Percentiles rank a stretch among this genome's conserved stretches.
These are phyloP conservation scores for Cephalopterus ornatus DNA, from an alignment of 2,113 vertebrate species.

Conservation along the genomic window DNA sequence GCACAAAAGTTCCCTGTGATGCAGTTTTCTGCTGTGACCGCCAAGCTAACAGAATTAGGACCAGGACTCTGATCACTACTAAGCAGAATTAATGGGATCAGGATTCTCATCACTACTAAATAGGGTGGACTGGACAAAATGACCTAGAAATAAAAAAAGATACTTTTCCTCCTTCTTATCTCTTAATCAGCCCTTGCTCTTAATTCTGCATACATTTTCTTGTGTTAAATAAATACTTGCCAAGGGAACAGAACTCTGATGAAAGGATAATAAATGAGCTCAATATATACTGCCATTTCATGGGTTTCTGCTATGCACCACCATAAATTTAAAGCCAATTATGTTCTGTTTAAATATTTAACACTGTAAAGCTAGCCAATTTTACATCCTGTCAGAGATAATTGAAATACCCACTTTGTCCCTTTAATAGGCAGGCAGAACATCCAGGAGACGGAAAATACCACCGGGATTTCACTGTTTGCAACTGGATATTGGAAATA, in stretches of 20 bases:
- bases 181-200: background rate
- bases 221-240: conserved; percentile 39
- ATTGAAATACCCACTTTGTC: conserved; percentile 22
- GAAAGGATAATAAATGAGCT: conserved; percentile 36
- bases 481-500: background rate
- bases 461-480: background rate
- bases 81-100: background rate
- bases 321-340: conserved; percentile 54
- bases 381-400: conserved; percentile 53
- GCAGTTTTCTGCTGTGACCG: background rate
- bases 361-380: conserved; percentile 28
- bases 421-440: background rate
- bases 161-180: background rate
- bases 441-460: background rate
- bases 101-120: background rate
- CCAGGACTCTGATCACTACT: background rate
- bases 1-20: background rate
- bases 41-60: background rate
- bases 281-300: conserved; percentile 16
- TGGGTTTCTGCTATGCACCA: background rate
- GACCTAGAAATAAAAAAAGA: background rate
- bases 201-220: background rate
- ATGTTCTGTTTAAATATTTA: conserved; percentile 60
- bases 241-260: conserved; percentile 13
- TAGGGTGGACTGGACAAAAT: background rate